These are phyloP conservation scores for Allobates femoralis DNA, from an alignment of 2,797 vertebrate species.

Conservation along the genomic window DNA sequence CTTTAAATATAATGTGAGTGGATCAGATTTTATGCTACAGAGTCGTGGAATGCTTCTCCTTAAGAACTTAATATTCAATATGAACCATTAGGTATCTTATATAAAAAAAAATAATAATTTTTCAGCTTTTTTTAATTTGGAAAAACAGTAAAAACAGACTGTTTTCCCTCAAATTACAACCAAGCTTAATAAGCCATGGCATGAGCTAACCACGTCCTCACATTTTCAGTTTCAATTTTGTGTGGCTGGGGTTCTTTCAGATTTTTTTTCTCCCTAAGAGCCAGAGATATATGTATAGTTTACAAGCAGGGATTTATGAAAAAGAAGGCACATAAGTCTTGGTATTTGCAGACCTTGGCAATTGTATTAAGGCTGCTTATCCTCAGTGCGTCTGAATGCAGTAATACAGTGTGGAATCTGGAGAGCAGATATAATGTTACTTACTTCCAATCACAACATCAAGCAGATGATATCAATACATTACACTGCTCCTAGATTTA, in stretches of 20 bases:
- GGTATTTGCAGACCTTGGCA: conserved; percentile 57
- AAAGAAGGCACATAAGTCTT: conserved; percentile 50
- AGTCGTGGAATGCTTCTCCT: neutral
- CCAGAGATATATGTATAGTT: conserved; percentile 59
- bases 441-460: conserved; percentile 59
- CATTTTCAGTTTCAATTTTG: conserved; percentile 40
- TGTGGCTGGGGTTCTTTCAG: conserved; percentile 48
- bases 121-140: conserved; percentile 25
- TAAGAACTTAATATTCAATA: neutral
- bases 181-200: conserved; percentile 37
- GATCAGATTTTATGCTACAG: conserved; percentile 14
- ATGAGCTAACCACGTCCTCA: conserved; percentile 44
- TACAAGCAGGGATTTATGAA: conserved; percentile 58
- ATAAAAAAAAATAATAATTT: conserved; percentile 48
- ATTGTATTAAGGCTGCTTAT: conserved; percentile 54
- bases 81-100: conserved; percentile 25
- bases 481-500: conserved; percentile 49
- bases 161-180: conserved; percentile 56
- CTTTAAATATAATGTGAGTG: neutral
- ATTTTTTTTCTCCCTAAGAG: neutral
- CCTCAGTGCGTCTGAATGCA: conserved; percentile 28
- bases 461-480: conserved; percentile 61
- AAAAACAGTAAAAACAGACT: conserved; percentile 43
- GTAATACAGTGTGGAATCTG: conserved; percentile 45
- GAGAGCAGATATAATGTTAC: conserved; percentile 55